Evolutionary conservation across 2,113 vertebrate genomes (phyloP), one percentile per base, ranked within the genome.

Genomic region (Scatophagus argus): DNA sequence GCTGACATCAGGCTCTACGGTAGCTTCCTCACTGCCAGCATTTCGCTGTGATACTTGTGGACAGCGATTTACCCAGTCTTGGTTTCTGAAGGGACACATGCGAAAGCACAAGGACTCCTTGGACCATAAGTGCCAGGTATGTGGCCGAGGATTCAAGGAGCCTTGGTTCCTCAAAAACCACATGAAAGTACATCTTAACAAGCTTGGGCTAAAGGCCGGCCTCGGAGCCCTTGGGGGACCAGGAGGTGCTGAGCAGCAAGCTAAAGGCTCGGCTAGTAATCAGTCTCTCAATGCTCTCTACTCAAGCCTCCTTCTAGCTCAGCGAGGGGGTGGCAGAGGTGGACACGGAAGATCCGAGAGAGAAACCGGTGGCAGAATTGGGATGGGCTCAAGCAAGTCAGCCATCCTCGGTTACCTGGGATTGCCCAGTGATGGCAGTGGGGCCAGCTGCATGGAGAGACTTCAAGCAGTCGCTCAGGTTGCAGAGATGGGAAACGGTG

Each of bases 161-260:
- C 96, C 97, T 46, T 98, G 97, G 97, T 98, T 98, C 91, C 95
- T 98, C 56, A 98, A 98, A 91, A 98, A 98, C 90, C 97, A 98
- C 92, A 98, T 98, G 97, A 98, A 98, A 91, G 97, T 98, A 77
- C 97, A 98, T 69, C 95, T 97, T 78, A 97, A 97, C 92, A 98
- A 97, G 90, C 92, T 97, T 47, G 96, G 96, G 7, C 91, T 95
- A 10, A 95, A 94, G 56, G 89, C 92, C 2, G 93, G 93, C 11
- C 70, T 94, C 27, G 93, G 87, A 31, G 49, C 54, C n/a, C 79
- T 88, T 5, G 86, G 86, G 21, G 89, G 80, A 55, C 72, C 79
- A 16, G 79, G 76, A 8, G 75, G 47, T 66, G 77, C 69, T 1
- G 90, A 91, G 3, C 89, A 85, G 17, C 92, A 91, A 65, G 81